phyloP scores from a whole-genome alignment of 2,888 invertebrate genomes.

The Nomada ferruginata region DNA sequence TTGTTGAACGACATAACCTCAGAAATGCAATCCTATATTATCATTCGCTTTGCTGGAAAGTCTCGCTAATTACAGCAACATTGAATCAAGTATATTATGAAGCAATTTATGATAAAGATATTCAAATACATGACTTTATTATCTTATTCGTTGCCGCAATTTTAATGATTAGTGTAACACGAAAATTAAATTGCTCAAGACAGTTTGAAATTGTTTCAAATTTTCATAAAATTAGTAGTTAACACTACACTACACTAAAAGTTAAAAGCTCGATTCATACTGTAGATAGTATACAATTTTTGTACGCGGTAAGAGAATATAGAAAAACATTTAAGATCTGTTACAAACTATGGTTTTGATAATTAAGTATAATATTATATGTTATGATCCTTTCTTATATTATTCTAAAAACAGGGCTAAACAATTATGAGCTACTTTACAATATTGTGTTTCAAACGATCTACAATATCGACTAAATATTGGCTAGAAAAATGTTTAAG shows the following conservation, averaged over 20 bases:
- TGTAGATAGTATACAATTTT: slow-evolving; percentile 16
- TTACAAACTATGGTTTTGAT: neutral
- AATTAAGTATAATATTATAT: neutral
- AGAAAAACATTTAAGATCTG: neutral
- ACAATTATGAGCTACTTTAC: slow-evolving; percentile 75
- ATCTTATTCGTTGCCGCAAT: neutral
- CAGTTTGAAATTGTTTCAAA: neutral
- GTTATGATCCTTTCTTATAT: slow-evolving; percentile 19
- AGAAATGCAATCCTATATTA: neutral
- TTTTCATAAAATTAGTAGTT: slow-evolving; percentile 1
- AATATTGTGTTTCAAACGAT: slow-evolving; percentile 66
- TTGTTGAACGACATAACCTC: slow-evolving; percentile 48
- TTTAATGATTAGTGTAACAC: neutral
- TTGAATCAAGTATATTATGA: neutral
- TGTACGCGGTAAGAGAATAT: neutral
- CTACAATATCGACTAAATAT: slow-evolving; percentile 67
- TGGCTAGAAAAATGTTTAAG: slow-evolving; percentile 74
- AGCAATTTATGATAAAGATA: neutral
- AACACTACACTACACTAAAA: too few species aligned
- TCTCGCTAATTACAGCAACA: neutral
- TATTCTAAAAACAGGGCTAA: slow-evolving; percentile 49
- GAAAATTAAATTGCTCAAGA: neutral
- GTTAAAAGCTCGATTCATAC: neutral
- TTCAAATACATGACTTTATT: neutral
- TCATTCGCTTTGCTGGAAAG: too few species aligned